These are phyloP conservation scores for Drosophila quinaria DNA, from an alignment of 2,888 invertebrate genomes.

Conservation along the genomic window DNA sequence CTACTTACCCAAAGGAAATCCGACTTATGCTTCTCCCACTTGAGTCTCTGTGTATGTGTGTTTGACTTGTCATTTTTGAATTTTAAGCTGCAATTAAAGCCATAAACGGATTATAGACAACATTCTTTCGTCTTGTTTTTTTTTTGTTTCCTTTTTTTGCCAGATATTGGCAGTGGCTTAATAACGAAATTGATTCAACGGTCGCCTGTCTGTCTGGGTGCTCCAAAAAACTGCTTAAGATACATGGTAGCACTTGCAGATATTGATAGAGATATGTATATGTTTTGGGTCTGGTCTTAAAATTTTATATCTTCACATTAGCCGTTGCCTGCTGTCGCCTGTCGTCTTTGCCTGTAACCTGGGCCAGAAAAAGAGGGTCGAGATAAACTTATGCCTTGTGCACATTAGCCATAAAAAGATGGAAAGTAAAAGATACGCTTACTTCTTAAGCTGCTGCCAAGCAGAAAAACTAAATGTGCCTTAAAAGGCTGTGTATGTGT, in stretches of 20 bases:
- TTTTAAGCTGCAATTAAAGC: slow-evolving; percentile 76
- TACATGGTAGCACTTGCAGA: slow-evolving; percentile 20
- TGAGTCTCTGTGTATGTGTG: slow-evolving; percentile 48
- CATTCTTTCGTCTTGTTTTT: neutral
- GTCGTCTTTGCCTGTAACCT: neutral
- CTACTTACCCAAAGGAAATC: slow-evolving; percentile 54
- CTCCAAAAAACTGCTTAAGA: slow-evolving; percentile 33
- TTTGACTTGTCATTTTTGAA: slow-evolving; percentile 60
- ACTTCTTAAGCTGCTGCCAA: slow-evolving; percentile 35
- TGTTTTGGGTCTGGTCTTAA: slow-evolving; percentile 68
- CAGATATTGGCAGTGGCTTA: slow-evolving; percentile 50
- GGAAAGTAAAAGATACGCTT: slow-evolving; percentile 38
- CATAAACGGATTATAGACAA: slow-evolving; percentile 72
- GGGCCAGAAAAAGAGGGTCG: slow-evolving; percentile 9
- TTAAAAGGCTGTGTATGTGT: slow-evolving; percentile 11
- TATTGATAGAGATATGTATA: slow-evolving; percentile 12
- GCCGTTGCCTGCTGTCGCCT: slow-evolving; percentile 35
- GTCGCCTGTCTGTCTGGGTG: slow-evolving; percentile 56
- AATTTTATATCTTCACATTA: slow-evolving; percentile 81
- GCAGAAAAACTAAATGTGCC: slow-evolving; percentile 14
- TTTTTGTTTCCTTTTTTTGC: slow-evolving; percentile 15
- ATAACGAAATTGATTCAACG: slow-evolving; percentile 60
- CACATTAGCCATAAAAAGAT: slow-evolving; percentile 58
- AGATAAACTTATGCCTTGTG: slow-evolving; percentile 26
- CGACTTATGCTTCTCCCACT: slow-evolving; percentile 34